Evolutionary conservation across 2,797 vertebrate genomes (phyloP), one percentile per base, ranked within the genome.

Genomic region (Silurus aristotelis): DNA sequence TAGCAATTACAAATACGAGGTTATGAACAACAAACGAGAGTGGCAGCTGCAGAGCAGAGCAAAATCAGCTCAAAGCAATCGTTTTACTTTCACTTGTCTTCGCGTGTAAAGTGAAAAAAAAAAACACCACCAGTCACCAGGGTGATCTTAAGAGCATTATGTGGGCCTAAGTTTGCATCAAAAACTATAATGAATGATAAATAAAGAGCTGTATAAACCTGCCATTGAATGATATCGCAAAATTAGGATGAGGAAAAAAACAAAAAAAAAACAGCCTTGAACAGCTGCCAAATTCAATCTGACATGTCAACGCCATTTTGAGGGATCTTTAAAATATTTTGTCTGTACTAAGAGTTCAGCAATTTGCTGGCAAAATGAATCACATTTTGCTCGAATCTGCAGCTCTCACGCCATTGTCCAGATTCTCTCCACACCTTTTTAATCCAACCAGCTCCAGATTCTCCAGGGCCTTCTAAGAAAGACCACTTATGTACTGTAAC

Each of bases 11-110:
- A 67, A 64, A 80, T 67, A 87, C 56, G 46, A 86, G 75, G 52
- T 70, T 70, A 80, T 17, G 17, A 73, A 66, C 27, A 27, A 61
- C 5, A 75, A 38, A 76, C 17, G 13, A 88, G 90, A 93, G 72
- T 88, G 91, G 91, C 90, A 92, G 91, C 93, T 91, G 91, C 90
- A 93, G 92, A 92, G 90, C 89, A 89, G 77, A 19, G 90, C 91
- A 88, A 90, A 90, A 91, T 88, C 86, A 88, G 58, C 75, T 86
- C 82, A 82, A 90, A 86, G 86, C 91, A 90, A 90, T 87, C 20
- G 90, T 92, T 87, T 89, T 1, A 60, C 48, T 20, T 77, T 43
- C 15, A 22, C 22, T 27, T n/a, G 2, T 56, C 31, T 22, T 9
- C 27, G 56, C 46, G 6, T 22, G 27, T 46, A 1, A 15, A 73